Conservation (phyloP, 2,113 vertebrate species). For the Marcusenius ussheri region DNA sequence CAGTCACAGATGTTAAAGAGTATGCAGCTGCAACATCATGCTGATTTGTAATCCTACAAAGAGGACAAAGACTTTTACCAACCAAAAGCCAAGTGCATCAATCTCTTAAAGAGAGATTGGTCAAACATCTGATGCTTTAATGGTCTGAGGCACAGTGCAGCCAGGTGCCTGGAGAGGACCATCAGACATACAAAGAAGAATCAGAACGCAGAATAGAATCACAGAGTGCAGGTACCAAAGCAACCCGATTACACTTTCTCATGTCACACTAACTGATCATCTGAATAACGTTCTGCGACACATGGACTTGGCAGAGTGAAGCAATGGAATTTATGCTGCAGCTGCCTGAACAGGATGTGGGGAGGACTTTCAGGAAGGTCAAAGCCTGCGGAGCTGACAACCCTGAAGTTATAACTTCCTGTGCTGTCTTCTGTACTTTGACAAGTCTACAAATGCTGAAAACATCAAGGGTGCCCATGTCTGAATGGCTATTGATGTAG, state of each 20-base stretch:
- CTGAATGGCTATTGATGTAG: neutral
- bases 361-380: neutral
- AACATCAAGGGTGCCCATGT: neutral
- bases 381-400: neutral
- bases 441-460: neutral
- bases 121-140: neutral
- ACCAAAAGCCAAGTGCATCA: neutral
- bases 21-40: neutral
- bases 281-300: neutral
- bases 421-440: neutral
- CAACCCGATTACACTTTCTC: neutral
- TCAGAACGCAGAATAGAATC: neutral
- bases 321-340: neutral
- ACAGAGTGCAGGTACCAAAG: neutral
- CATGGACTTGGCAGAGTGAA: neutral
- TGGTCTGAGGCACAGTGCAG: neutral
- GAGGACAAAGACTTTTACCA: neutral
- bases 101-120: neutral
- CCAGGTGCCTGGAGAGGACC: neutral
- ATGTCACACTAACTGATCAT: neutral
- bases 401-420: neutral
- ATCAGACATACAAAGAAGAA: neutral
- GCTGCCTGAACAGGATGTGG: slow-evolving; percentile 1
- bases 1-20: neutral
- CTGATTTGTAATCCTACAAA: neutral